A percentile compares a stretch with the other conserved stretches of the same genome.
Evolutionary conservation across 2,797 vertebrate genomes (phyloP).

Genomic region (Sciaenops ocellatus): DNA sequence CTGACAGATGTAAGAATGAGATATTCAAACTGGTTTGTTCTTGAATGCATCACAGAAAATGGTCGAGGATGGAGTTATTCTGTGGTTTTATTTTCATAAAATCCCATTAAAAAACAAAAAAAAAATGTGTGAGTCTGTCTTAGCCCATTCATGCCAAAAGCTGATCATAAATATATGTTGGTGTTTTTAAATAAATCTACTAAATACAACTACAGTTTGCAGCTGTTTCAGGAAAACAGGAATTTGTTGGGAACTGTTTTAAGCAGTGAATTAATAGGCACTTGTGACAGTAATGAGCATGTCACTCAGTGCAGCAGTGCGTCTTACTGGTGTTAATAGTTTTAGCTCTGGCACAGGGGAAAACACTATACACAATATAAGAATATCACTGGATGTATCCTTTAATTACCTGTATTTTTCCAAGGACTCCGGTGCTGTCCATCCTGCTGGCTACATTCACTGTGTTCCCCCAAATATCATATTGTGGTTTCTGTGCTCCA

Average conservation of each 20-base stretch:
- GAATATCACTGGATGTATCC: not conserved
- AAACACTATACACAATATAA: not conserved
- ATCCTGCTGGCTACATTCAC: conserved; percentile 98
- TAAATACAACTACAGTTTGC: no score
- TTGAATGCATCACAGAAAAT: conserved; percentile 11
- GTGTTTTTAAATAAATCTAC: not conserved
- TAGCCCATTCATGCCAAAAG: not conserved
- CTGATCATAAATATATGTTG: not conserved
- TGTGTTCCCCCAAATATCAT: conserved; percentile 99
- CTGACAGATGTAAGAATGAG: not conserved
- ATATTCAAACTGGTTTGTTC: not conserved
- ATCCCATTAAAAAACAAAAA: not conserved
- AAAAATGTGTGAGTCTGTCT: not conserved
- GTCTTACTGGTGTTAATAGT: not conserved
- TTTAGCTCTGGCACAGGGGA: not conserved
- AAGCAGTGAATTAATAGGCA: not conserved
- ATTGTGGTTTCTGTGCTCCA: conserved; percentile 98
- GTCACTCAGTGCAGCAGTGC: not conserved
- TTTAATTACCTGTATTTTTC: conserved; percentile 94
- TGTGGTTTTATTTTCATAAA: not conserved
- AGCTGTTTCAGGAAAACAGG: not conserved
- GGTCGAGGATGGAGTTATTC: not conserved
- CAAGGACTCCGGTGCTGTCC: conserved; percentile 97
- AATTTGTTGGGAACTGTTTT: not conserved
- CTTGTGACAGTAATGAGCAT: not conserved